Evolutionary conservation across 2,888 invertebrate genomes (phyloP), one percentile per base, ranked within the genome.

Genomic region (Gari tellinella): DNA sequence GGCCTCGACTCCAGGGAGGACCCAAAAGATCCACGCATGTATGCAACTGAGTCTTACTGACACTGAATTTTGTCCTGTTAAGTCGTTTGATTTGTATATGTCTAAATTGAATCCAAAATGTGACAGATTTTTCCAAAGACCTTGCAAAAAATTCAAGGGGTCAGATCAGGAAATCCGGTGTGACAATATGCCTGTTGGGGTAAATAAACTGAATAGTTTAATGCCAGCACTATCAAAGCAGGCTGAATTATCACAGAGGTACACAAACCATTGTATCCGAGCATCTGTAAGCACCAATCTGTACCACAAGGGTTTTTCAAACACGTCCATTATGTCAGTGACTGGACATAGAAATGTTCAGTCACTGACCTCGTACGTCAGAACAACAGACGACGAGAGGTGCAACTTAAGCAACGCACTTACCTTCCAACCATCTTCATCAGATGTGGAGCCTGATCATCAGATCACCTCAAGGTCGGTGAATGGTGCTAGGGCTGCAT

Each of bases 221-320:
- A 77, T 81, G 80, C 51, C 74, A 15, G 26, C 55, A 31, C 49
- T 81, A 58, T 69, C 72, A 17, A 63, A 58, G 26, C 64, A 81
- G 37, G 70, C 74, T 1, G 48, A 56, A n/a, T 53, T 77, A 10
- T 73, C 68, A n/a, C 41, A 41, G 21, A 41, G 58, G 8, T 75
- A 81, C 52, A 81, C 80, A 12, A 77, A 81, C 45, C 72, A 69
- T 37, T 72, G 77, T 43, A 65, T 81, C 2, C 45, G 77, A 8
- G 72, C 74, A 15, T 65, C 58, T 12, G 53, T 73, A 3, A 62
- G 76, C 1, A 62, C 73, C 21, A 31, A 60, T 3, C 51, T 81
- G 31, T 31, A 31, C 31, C 31, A 31, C 31, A 31, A 31, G 10
- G 31, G 31, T 7, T 31, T 31, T 31, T 31, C 31, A 7, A 31